These are phyloP conservation scores for Spodoptera littoralis DNA, from an alignment of 2,888 invertebrate genomes.

Conservation along the genomic window DNA sequence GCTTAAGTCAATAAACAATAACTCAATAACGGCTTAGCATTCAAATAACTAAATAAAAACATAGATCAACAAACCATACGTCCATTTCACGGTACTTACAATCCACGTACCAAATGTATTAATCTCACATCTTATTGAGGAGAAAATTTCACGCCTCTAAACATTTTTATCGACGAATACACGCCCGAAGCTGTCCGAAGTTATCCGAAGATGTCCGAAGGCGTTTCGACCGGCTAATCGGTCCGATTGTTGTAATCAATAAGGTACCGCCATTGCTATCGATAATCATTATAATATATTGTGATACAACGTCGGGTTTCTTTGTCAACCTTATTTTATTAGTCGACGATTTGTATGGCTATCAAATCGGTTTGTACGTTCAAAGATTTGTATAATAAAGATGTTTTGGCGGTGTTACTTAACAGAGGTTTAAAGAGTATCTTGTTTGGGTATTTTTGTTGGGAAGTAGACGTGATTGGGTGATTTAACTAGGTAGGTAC, in stretches of 20 bases:
- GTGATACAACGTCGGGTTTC: constrained; percentile 42
- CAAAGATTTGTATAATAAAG: too few species aligned
- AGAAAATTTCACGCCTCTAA: constrained; percentile 51
- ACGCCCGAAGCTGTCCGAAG: constrained; percentile 28
- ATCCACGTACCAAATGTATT: constrained; percentile 19
- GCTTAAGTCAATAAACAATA: too few species aligned
- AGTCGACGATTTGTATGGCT: constrained; percentile 49
- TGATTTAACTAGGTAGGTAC: too few species aligned
- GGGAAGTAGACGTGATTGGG: too few species aligned
- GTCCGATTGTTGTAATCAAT: constrained; percentile 75
- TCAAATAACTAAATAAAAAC: background rate
- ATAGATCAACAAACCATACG: constrained; percentile 12
- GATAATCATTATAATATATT: constrained; percentile 72
- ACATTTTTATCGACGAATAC: constrained; percentile 34
- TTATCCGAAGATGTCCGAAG: constrained; percentile 29
- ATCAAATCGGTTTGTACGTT: constrained; percentile 18
- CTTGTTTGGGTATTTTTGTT: too few species aligned
- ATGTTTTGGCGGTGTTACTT: too few species aligned
- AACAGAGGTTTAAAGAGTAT: too few species aligned
- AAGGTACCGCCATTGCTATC: constrained; percentile 65
- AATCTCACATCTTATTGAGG: constrained; percentile 33
- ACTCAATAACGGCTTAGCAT: too few species aligned
- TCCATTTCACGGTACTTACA: constrained; percentile 21
- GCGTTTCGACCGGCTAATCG: constrained; percentile 66
- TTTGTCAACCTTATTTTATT: constrained; percentile 63